phyloP scores from a whole-genome alignment of 2,888 invertebrate species.

The Sepioteuthis lessoniana region DNA sequence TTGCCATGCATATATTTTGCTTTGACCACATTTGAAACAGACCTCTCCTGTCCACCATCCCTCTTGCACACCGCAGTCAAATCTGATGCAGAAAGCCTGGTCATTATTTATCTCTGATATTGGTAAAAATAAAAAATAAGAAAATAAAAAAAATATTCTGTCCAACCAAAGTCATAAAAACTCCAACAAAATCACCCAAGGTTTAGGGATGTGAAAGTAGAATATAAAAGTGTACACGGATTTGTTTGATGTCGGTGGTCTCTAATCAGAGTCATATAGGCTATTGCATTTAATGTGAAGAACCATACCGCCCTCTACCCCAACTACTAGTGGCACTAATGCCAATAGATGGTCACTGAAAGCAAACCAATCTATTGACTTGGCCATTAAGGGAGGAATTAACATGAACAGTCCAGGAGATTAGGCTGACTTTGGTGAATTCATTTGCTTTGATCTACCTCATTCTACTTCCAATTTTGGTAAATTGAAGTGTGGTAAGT shows the following conservation, averaged over 20 bases:
- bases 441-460: slow-evolving; percentile 8
- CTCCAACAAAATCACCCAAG: neutral
- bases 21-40: neutral
- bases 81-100: neutral
- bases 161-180: slow-evolving; percentile 10
- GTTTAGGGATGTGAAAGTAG: neutral
- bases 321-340: neutral
- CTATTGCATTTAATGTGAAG: neutral
- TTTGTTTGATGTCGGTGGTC: neutral
- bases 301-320: neutral
- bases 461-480: slow-evolving; percentile 33
- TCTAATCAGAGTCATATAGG: slow-evolving; percentile 25
- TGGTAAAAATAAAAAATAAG: neutral
- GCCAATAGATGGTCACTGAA: slow-evolving; percentile 9
- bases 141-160: neutral
- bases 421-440: slow-evolving; percentile 33
- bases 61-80: neutral
- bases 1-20: neutral
- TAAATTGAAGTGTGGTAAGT: slow-evolving; percentile 10
- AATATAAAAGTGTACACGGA: neutral
- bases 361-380: slow-evolving; percentile 33
- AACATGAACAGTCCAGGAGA: slow-evolving; percentile 21
- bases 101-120: slow-evolving; percentile 23
- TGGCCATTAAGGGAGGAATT: slow-evolving; percentile 33
- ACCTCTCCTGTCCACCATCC: neutral